Conservation (phyloP, 2,888 invertebrate genomes). For the Plagodis dolabraria region DNA sequence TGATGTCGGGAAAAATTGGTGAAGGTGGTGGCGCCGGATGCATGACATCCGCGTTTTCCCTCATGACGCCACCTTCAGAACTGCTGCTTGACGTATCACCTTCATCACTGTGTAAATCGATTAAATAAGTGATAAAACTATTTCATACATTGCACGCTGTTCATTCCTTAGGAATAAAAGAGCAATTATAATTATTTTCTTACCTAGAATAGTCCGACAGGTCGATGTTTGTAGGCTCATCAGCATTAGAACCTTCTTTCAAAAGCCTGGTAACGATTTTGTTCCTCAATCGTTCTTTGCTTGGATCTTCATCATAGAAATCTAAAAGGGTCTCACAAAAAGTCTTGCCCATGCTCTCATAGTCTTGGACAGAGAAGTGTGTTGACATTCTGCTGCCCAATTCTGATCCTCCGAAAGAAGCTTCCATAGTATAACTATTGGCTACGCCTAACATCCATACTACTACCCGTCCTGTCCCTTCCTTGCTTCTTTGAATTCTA, state of each 20-base stretch:
- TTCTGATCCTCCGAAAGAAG: conserved; percentile 96
- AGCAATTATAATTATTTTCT: conserved; percentile 2
- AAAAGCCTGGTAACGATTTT: conserved; percentile 92
- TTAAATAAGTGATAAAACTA: too few species aligned
- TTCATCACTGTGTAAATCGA: conserved; percentile 86
- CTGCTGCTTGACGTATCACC: conserved; percentile 91
- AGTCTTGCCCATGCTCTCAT: conserved; percentile 90
- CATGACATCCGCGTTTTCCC: conserved; percentile 78
- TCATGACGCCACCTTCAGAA: conserved; percentile 86
- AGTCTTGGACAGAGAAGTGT: conserved; percentile 91
- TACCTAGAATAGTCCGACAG: conserved; percentile 95
- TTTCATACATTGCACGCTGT: background rate
- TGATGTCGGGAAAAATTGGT: conserved; percentile 84
- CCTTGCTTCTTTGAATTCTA: conserved; percentile 96
- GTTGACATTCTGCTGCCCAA: conserved; percentile 92
- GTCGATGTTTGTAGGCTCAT: conserved; percentile 94
- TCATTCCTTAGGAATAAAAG: background rate
- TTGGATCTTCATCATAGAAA: conserved; percentile 94
- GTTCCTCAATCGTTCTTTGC: conserved; percentile 91
- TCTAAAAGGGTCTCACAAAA: conserved; percentile 97
- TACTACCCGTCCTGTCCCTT: conserved; percentile 97
- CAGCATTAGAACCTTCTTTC: conserved; percentile 94
- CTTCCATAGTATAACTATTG: conserved; percentile 98
- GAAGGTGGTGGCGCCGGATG: conserved; percentile 89
- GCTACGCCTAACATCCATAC: conserved; percentile 98